Evolutionary conservation across 2,888 invertebrate species (phyloP), one percentile per base, ranked within the genome.

Genomic region (Trimorus sp.): DNA sequence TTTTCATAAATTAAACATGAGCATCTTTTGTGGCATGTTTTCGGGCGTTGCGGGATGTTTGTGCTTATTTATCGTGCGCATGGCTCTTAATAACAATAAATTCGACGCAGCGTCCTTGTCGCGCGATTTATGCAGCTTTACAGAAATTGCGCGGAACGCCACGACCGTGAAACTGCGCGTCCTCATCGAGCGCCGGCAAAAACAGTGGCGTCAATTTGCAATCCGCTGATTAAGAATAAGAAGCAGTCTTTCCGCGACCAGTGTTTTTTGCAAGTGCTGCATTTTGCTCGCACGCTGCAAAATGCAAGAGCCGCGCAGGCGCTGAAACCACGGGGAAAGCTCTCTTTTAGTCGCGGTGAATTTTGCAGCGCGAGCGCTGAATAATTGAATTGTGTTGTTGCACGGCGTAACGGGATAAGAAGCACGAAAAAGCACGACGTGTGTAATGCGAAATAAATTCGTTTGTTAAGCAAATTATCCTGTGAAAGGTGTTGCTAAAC

Each of bases 1-100:
- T 59, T 66, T 75, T 75, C 66, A 75, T 75, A 75, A 75, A 75
- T 75, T 66, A 75, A 75, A 65, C 75, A 66, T 66, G 65, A 65
- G 54, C 58, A 65, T 74, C 74, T 74, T 65, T 26, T 4, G 26
- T 26, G 26, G 26, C 26, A 26, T 9, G 38, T 54, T 74, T 65
- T 74, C 65, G 63, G 56, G 49, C 26, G 26, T 26, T 26, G 26
- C 26, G 26, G 26, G 26, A 26, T 26, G 26, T 54, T 37, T 59
- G 37, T 15, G 40, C 59, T 45, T 42, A 59, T 75, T 66, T 26
- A 75, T 66, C 58, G 66, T 59, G 40, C 60, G 16, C 14, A 60
- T 59, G 26, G 45, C 42, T 65, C 66, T 38, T 42, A 75, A 75
- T 53, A 75, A 75, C 66, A 42, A 75, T 58, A 75, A 74, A 65